Base-by-base conservation (phyloP, 2,888 invertebrate species). In the Cryptophagus acutangulus region DNA sequence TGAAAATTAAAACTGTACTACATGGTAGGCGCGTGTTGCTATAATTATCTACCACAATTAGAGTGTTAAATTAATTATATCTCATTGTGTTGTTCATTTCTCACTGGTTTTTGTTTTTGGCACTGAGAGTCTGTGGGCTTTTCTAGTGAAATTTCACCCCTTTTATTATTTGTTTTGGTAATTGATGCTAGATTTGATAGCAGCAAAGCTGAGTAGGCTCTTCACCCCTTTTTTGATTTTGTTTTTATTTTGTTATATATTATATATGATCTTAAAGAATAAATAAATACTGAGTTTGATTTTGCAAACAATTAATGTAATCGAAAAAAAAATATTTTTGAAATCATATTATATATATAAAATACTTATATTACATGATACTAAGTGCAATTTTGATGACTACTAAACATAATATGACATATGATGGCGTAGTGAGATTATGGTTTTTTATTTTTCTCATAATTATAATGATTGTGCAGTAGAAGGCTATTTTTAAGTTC, bases 391-490 rank as follows among this genome's bases (percentile, higher is more conserved):
- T n/a, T n/a, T n/a, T n/a, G n/a, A 38, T 10, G 36, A 48, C 41
- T 6, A 34, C 6, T 34, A 16, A 16, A 36, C 18, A 45, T 39
- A 12, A 58, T 55, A 61, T 62, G 61, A 61, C 59, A 61, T 62
- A 63, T 63, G 62, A 65, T 66, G 64, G 62, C 64, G 63, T 63
- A 62, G 61, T 58, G 58, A 54, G 58, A 60, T 54, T 59, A 51
- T 55, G 45, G 40, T 54, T 56, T 51, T 42, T 40, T 43, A 25
- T 42, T 46, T 40, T 43, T 35, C 34, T 38, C 54, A 50, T 55
- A 57, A 58, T 59, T 62, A 59, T 61, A 62, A 60, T 66, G 65
- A 64, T 63, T 64, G 64, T 63, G 64, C 64, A 62, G 65, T 65
- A 64, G 63, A 58, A 60, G 62, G n/a, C n/a, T n/a, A n/a, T 57